Evolutionary conservation across 2,888 invertebrate species (phyloP).

Genomic region (Byasa hedistus): DNA sequence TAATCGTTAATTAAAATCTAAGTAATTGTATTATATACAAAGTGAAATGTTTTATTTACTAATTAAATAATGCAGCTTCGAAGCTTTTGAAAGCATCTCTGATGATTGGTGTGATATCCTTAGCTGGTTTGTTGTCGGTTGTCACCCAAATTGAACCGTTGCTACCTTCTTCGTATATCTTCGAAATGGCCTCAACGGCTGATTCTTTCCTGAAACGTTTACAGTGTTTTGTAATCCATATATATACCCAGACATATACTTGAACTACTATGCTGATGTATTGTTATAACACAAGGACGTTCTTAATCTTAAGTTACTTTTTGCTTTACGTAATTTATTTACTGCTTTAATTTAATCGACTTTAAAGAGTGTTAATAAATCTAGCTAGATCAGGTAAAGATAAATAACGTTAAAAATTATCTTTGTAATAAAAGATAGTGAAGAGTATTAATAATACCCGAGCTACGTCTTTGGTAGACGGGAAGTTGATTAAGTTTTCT

Average conservation of each 20-base stretch:
- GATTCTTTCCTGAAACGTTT: slow-evolving; percentile 40
- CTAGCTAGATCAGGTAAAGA: too few relatives aligned
- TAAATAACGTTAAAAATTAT: too few relatives aligned
- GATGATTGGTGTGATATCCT: slow-evolving; percentile 39
- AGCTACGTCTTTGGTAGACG: too few relatives aligned
- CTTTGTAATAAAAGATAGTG: too few relatives aligned
- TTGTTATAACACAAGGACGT: too few relatives aligned
- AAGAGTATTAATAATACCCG: too few relatives aligned
- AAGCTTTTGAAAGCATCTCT: slow-evolving; percentile 1
- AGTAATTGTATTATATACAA: background rate
- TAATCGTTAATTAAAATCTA: background rate
- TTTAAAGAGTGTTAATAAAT: too few relatives aligned
- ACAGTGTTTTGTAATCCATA: background rate
- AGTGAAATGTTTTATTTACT: background rate
- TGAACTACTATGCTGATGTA: background rate
- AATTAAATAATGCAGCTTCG: background rate
- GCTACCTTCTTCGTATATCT: slow-evolving; percentile 39
- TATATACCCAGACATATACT: background rate
- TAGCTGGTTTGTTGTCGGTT: slow-evolving; percentile 36
- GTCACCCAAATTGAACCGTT: slow-evolving; percentile 44
- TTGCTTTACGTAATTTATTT: too few relatives aligned
- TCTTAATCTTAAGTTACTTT: too few relatives aligned
- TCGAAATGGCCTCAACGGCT: slow-evolving; percentile 37
- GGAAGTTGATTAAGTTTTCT: too few relatives aligned
- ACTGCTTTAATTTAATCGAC: too few relatives aligned